Conservation (phyloP, 2,888 invertebrate genomes). For the Orthosia incerta region DNA sequence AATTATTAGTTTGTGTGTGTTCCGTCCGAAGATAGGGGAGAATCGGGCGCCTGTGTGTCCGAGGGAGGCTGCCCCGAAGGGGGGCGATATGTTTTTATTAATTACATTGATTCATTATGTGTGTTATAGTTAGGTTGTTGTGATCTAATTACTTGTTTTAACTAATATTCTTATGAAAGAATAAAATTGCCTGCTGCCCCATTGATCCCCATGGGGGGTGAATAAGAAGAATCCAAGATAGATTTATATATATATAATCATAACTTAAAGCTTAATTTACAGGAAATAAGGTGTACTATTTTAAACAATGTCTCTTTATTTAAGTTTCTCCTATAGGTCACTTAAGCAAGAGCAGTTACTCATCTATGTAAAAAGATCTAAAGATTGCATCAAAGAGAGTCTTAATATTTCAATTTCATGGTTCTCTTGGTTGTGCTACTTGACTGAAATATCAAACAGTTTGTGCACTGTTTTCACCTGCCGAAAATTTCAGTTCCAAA, state of each 20-base stretch:
- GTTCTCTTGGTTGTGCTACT: neutral
- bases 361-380: neutral
- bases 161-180: slow-evolving; percentile 10
- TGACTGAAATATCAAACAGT: neutral
- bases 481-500: neutral
- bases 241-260: too few relatives aligned
- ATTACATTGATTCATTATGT: slow-evolving; percentile 71
- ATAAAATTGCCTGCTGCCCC: neutral
- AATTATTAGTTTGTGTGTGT: slow-evolving; percentile 91
- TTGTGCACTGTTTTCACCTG: neutral
- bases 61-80: slow-evolving; percentile 48
- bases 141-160: slow-evolving; percentile 43
- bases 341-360: neutral
- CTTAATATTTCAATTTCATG: slow-evolving; percentile 21
- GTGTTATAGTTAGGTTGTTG: slow-evolving; percentile 47
- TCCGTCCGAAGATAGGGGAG: slow-evolving; percentile 81
- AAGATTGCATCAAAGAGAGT: slow-evolving; percentile 28
- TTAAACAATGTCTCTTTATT: neutral
- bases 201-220: neutral
- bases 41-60: slow-evolving; percentile 67
- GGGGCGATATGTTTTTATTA: slow-evolving; percentile 70
- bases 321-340: neutral
- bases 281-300: neutral
- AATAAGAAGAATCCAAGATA: neutral
- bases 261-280: neutral